phyloP scores from a whole-genome alignment of 2,888 invertebrate genomes.

The Phaonia tiefii region DNA sequence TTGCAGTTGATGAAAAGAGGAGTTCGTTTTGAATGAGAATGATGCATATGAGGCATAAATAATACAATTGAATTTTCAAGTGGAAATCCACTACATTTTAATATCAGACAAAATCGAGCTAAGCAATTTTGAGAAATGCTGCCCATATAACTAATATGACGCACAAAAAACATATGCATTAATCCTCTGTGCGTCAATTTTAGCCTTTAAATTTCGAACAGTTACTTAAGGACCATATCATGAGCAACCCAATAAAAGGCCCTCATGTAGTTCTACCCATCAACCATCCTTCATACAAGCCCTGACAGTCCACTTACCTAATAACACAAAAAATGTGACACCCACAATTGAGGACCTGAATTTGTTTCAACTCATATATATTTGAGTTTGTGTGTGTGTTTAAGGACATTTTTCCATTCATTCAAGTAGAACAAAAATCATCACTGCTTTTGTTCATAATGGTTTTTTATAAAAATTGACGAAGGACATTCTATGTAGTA shows the following conservation, averaged over 20 bases:
- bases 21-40: too few relatives aligned
- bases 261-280: not conserved
- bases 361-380: not conserved
- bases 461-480: slow-evolving; percentile 36
- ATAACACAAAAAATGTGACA: slow-evolving; percentile 31
- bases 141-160: too few relatives aligned
- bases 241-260: not conserved
- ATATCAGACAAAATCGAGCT: too few relatives aligned
- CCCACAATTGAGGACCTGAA: not conserved
- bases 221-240: not conserved
- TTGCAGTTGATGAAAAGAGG: too few relatives aligned
- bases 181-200: too few relatives aligned
- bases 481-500: slow-evolving; percentile 47
- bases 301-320: slow-evolving; percentile 28
- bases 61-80: too few relatives aligned
- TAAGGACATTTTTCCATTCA: slow-evolving; percentile 32
- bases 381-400: slow-evolving; percentile 14
- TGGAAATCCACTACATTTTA: too few relatives aligned
- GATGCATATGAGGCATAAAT: too few relatives aligned
- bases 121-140: too few relatives aligned
- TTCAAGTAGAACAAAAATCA: slow-evolving; percentile 14
- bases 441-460: slow-evolving; percentile 40
- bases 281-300: not conserved
- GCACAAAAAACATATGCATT: too few relatives aligned
- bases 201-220: too few relatives aligned